Percentiles rank a stretch among this genome's conserved stretches.
Evolutionary conservation across 2,888 invertebrate genomes (phyloP).

Genomic region (Cosmorhoe ocellata): DNA sequence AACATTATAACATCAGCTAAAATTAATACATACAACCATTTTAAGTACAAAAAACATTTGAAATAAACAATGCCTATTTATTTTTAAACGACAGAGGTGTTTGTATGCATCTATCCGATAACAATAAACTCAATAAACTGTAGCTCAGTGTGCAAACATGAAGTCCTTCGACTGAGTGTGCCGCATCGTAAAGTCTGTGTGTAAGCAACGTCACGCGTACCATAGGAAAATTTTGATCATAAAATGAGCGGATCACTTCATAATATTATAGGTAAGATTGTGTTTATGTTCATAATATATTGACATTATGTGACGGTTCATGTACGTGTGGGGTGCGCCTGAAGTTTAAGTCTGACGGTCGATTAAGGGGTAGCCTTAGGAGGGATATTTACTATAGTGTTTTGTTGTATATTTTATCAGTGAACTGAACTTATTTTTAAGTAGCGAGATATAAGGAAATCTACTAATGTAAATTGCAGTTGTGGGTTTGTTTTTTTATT

Average conservation of each 20-base stretch:
- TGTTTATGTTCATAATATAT: constrained; percentile 36
- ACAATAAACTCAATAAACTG: no score
- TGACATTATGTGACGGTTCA: constrained; percentile 31
- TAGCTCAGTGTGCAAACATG: no score
- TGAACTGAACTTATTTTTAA: neutral
- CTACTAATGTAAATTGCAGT: no score
- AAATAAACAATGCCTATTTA: no score
- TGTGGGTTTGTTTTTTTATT: no score
- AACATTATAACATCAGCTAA: no score
- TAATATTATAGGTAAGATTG: constrained; percentile 39
- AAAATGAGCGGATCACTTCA: constrained; percentile 40
- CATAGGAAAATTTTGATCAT: constrained; percentile 31
- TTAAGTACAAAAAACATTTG: no score
- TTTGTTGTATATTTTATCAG: constrained; percentile 1
- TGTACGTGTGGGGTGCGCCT: constrained; percentile 14
- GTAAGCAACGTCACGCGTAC: constrained; percentile 40
- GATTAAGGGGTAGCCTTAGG: neutral
- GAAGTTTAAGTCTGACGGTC: constrained; percentile 4
- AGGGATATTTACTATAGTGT: constrained; percentile 4
- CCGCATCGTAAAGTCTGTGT: constrained; percentile 5
- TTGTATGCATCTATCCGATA: no score
- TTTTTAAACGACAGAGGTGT: no score
- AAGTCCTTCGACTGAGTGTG: neutral
- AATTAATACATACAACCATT: no score
- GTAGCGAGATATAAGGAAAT: no score